phyloP scores from a whole-genome alignment of 2,888 invertebrate genomes.

The Malacosoma neustria region DNA sequence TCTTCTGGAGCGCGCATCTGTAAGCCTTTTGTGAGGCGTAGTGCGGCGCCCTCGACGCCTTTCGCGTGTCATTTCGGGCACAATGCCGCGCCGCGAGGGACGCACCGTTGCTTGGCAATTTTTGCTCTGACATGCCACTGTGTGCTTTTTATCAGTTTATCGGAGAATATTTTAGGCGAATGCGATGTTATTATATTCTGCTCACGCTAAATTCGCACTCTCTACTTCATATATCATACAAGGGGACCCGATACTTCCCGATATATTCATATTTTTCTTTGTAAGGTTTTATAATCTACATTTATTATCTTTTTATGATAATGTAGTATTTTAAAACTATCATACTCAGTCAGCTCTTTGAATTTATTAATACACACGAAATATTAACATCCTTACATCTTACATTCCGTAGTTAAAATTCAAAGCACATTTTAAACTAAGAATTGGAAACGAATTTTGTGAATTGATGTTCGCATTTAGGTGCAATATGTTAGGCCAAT shows the following conservation, averaged over 20 bases:
- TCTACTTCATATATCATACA: conserved; percentile 1
- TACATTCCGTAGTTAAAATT: conserved; percentile 1
- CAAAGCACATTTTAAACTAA: not conserved
- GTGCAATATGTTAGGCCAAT: conserved; percentile 45
- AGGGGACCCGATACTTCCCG: no score
- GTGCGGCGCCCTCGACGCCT: conserved; percentile 64
- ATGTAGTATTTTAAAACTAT: no score
- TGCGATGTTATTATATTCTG: conserved; percentile 35
- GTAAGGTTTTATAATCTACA: no score
- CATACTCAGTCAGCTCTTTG: no score
- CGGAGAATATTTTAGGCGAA: conserved; percentile 39
- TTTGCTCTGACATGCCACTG: conserved; percentile 47
- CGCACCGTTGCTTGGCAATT: conserved; percentile 46
- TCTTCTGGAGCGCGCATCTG: conserved; percentile 73
- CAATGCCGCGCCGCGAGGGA: conserved; percentile 51
- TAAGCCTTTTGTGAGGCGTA: conserved; percentile 69
- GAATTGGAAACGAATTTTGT: conserved; percentile 5
- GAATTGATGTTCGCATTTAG: conserved; percentile 26
- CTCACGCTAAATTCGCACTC: conserved; percentile 23
- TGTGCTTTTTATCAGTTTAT: conserved; percentile 55
- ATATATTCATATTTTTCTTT: no score
- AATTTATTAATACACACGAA: no score
- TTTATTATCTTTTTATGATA: no score
- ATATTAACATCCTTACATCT: no score
- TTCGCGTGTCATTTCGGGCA: conserved; percentile 72